phyloP scores from a whole-genome alignment of 2,797 vertebrate genomes.

The Neostethus bicornis region DNA sequence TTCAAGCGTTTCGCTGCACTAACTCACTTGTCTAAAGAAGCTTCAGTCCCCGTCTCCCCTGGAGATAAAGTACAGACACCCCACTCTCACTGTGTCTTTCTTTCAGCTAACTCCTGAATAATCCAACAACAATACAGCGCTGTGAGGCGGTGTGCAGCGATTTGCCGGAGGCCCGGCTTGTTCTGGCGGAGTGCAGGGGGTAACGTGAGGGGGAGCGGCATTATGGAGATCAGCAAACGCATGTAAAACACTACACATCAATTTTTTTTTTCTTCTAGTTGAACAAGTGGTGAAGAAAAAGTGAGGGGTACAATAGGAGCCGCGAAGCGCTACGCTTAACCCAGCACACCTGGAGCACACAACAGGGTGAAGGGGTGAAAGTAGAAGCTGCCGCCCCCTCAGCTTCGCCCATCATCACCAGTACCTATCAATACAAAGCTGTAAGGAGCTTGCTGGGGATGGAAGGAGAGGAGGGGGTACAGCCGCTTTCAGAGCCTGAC shows the following conservation, averaged over 20 bases:
- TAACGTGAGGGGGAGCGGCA: conserved; percentile 30
- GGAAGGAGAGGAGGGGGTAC: conserved; percentile 40
- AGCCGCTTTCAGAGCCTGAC: conserved; percentile 75
- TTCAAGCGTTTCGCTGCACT: conserved; percentile 51
- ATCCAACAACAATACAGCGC: conserved; percentile 86
- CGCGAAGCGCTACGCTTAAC: conserved; percentile 72
- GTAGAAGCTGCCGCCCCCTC: conserved; percentile 47
- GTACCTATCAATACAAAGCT: conserved; percentile 78
- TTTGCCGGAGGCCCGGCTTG: conserved; percentile 72
- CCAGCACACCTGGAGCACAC: conserved; percentile 89
- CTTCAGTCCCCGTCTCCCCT: conserved; percentile 61
- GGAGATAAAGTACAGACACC: conserved; percentile 75
- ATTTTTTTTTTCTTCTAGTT: conserved; percentile 61
- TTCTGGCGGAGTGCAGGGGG: conserved; percentile 59
- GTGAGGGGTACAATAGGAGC: conserved; percentile 78
- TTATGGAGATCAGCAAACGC: conserved; percentile 89
- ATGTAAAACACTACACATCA: conserved; percentile 84
- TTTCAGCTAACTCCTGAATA: conserved; percentile 85
- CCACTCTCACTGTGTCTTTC: conserved; percentile 65
- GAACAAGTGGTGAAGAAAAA: conserved; percentile 84
- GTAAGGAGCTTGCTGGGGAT: conserved; percentile 60
- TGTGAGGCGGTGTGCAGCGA: conserved; percentile 84
- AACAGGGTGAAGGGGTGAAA: conserved; percentile 65
- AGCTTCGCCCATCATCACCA: conserved; percentile 63
- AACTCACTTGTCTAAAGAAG: conserved; percentile 69